Base-by-base conservation (phyloP, 2,888 invertebrate species). In the Stenotaenia linearis region DNA sequence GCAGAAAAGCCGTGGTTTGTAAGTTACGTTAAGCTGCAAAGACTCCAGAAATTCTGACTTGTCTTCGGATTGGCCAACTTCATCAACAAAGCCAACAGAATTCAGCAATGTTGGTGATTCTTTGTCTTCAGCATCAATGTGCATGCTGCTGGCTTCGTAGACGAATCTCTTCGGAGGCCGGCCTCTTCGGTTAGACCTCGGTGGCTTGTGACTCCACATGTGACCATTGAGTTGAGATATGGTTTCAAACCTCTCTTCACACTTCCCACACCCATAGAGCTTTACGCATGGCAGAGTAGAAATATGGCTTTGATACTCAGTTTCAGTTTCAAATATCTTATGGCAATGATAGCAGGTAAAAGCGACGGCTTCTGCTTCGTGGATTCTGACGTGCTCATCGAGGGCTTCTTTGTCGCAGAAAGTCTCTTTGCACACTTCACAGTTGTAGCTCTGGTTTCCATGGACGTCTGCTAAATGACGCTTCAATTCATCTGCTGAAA, bases 151-250 rank as follows among this genome's bases (percentile, higher is more conserved):
- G n/a, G 28, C 21, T 15, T 50, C 32, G 10, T 78, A 40, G 18
- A 78, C 32, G 21, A 45, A 78, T 50, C 78, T 40, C 78, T 78
- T 78, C 25, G 78, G 78, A 1, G 78, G 78, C 15, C 78, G 21
- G 12, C 78, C 78, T 78, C 78, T 40, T 40, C 78, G 23, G 21
- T 78, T 78, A 5, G 78, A 78, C 6, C 78, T 23, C n/a, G 78
- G 78, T 6, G 78, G 78, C 32, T 50, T 78, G 32, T 78, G 78
- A 21, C 50, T 78, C 78, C 78, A 78, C 78, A 78, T 78, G 50
- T 78, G 78, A 50, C 78, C 50, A 21, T 78, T 78, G 0, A 78
- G 32, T 50, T 78, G 78, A 45, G 45, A 45, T 28, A 78, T 78
- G 23, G 78, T 78, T 50, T 78, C 78, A 25, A 78, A 78, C 25